Evolutionary conservation across 2,888 invertebrate genomes (phyloP), one percentile per base, ranked within the genome.

Genomic region (Pantelozetes paolii): DNA sequence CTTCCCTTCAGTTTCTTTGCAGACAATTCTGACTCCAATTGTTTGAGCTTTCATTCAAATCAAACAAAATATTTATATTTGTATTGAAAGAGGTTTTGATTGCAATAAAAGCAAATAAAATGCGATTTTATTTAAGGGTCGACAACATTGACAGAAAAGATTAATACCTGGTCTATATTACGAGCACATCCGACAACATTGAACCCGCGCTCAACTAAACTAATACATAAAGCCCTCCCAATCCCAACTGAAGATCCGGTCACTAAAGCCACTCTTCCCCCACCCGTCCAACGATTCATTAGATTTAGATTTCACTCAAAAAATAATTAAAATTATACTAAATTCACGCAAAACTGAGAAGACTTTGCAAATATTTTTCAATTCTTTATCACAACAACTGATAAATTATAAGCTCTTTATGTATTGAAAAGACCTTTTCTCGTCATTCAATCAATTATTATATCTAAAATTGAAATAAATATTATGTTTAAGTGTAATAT

Each of bases 121-220:
- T 9, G 15, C 5, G 3, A 48, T 48, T 48, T 48, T 48, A 13
- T 26, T 5, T 54, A 23, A 23, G 26, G 20, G 26, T 54, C 23
- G 6, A 54, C 26, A 23, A 3, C 5, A 54, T 23, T 8, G 26
- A 11, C 2, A 26, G 18, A 23, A 54, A 23, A 23, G 13, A 23
- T 23, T 8, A 54, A 1, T 54, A 87, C 80, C 32, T 80, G 82
- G 0, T 85, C 84, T 1, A 83, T 79, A 45, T 85, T 83, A 72
- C 86, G 81, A 0, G 86, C 86, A 77, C 86, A 81, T 0, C 85
- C 87, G 0, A 86, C 83, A 0, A 88, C 87, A 71, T 83, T 82
- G 74, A 88, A 77, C 0, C 87, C 88, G 8, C 82, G 81, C 59
- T 82, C 80, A 0, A 84, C 82, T 40, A 87, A 80, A 73, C 83